These are phyloP conservation scores for Oreochromis spilurus DNA, from an alignment of 2,113 vertebrate species.

Conservation along the genomic window DNA sequence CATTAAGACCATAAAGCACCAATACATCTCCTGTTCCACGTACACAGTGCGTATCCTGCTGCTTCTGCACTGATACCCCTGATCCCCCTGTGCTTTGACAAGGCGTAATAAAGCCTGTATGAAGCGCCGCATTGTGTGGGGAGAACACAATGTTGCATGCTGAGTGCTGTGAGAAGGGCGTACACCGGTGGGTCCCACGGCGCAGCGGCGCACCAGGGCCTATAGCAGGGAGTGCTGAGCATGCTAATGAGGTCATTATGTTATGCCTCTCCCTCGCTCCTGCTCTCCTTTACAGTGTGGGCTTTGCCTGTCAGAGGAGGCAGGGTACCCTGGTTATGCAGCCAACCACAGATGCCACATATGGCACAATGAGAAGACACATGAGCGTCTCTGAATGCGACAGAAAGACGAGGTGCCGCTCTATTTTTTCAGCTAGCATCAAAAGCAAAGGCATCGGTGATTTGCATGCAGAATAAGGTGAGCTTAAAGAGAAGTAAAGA, in stretches of 20 bases:
- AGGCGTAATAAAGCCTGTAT: slow-evolving; percentile 72
- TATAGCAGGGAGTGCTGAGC: slow-evolving; percentile 70
- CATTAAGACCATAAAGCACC: slow-evolving; percentile 63
- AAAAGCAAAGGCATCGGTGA: slow-evolving; percentile 28
- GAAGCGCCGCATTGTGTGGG: slow-evolving; percentile 69
- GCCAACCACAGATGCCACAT: slow-evolving; percentile 75
- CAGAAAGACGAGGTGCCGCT: slow-evolving; percentile 35
- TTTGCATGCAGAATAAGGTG: slow-evolving; percentile 59
- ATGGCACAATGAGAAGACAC: slow-evolving; percentile 69
- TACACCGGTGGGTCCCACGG: slow-evolving; percentile 73
- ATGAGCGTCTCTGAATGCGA: slow-evolving; percentile 33
- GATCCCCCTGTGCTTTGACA: slow-evolving; percentile 70
- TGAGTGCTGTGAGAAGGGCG: slow-evolving; percentile 78
- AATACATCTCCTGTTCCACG: slow-evolving; percentile 52
- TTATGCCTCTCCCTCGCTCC: slow-evolving; percentile 61
- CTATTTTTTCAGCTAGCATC: slow-evolving; percentile 52
- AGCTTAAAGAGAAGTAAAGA: slow-evolving; percentile 43
- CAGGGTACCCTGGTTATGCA: slow-evolving; percentile 51
- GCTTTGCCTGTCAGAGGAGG: slow-evolving; percentile 67
- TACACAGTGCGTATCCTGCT: slow-evolving; percentile 46
- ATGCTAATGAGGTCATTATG: slow-evolving; percentile 83
- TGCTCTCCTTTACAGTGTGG: slow-evolving; percentile 67
- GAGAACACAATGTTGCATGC: slow-evolving; percentile 73
- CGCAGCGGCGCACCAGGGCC: slow-evolving; percentile 71
- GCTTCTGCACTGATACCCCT: slow-evolving; percentile 62